A percentile compares a stretch with the other conserved stretches of the same genome.
Evolutionary conservation across 2,888 invertebrate species (phyloP).

Genomic region (Luffia ferchaultella): DNA sequence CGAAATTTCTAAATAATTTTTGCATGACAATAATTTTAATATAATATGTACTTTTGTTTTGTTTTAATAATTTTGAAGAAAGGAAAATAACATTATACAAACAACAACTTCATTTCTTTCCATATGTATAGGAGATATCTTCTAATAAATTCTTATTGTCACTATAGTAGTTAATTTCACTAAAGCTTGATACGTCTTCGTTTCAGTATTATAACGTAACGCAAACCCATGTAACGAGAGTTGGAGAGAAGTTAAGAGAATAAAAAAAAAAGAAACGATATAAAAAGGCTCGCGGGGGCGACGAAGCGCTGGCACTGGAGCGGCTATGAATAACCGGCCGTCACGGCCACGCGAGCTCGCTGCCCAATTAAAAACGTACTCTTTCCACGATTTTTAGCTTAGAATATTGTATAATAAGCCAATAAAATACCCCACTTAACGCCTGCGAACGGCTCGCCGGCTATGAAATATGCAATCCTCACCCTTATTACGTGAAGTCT

Average conservation of each 20-base stretch:
- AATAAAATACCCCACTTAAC: conserved; percentile 65
- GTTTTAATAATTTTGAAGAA: no score
- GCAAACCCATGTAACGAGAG: no score
- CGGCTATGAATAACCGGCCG: conserved; percentile 62
- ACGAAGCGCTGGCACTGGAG: conserved; percentile 50
- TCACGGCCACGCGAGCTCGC: conserved; percentile 57
- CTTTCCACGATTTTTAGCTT: conserved; percentile 66
- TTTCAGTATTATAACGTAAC: no score
- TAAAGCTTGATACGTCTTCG: no score
- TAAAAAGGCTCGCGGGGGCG: conserved; percentile 31
- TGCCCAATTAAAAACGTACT: conserved; percentile 65
- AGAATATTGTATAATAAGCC: conserved; percentile 67
- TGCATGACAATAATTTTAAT: no score
- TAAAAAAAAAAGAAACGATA: conserved; percentile 13
- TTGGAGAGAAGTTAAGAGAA: not conserved
- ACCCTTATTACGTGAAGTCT: conserved; percentile 50
- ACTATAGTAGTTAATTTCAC: no score
- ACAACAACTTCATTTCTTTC: no score
- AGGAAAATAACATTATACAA: no score
- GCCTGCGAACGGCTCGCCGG: conserved; percentile 41
- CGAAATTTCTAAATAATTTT: no score
- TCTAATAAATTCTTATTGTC: no score
- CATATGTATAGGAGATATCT: no score
- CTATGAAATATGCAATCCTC: conserved; percentile 60
- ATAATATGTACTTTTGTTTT: no score